Conservation (phyloP, 2,888 invertebrate genomes). For the Alviniconcha strummeri region DNA sequence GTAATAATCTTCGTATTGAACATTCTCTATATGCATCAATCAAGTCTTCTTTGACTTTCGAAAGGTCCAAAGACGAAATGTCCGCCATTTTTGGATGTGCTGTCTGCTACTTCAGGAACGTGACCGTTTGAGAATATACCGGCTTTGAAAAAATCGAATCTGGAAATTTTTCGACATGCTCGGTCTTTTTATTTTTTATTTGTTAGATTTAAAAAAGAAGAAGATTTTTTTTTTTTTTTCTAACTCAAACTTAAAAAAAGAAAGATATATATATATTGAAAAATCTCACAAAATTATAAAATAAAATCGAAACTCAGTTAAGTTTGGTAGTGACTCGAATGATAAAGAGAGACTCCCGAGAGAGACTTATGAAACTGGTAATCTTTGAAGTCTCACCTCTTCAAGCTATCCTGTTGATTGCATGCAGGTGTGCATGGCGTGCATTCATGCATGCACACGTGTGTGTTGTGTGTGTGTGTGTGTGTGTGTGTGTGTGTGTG, state of each 20-base stretch:
- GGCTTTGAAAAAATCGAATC: background rate
- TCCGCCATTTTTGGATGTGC: slow-evolving; percentile 58
- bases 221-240: background rate
- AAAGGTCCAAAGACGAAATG: slow-evolving; percentile 75
- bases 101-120: background rate
- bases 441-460: background rate
- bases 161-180: no score
- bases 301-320: no score
- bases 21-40: slow-evolving; percentile 83
- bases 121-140: background rate
- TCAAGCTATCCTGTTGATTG: background rate
- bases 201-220: background rate
- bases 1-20: slow-evolving; percentile 85
- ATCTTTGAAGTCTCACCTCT: no score
- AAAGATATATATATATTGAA: no score
- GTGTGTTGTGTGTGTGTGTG: background rate
- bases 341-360: no score
- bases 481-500: background rate
- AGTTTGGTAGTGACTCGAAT: no score
- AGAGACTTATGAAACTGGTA: no score
- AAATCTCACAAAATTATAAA: no score
- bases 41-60: slow-evolving; percentile 81
- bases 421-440: background rate
- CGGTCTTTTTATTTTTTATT: background rate
- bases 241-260: background rate